Conservation (phyloP, 2,888 invertebrate genomes). For the Pterostichus niger region DNA sequence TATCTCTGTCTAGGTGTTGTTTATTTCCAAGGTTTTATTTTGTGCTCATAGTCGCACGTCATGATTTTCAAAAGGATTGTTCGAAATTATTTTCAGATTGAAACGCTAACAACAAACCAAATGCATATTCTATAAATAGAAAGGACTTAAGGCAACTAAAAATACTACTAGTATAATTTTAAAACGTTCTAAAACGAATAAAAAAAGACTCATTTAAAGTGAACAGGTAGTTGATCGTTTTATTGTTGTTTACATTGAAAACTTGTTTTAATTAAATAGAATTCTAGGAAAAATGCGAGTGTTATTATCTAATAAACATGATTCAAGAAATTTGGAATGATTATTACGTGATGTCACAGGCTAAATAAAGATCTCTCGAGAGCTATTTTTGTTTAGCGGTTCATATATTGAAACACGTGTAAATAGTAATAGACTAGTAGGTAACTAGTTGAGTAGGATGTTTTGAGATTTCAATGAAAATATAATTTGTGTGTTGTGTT, state of each 20-base stretch:
- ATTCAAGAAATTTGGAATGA: conserved; percentile 49
- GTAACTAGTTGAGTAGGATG: conserved; percentile 46
- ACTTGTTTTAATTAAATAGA: conserved; percentile 5
- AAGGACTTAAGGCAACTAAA: background rate
- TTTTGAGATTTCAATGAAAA: conserved; percentile 28
- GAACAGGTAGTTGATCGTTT: conserved; percentile 40
- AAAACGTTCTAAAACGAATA: background rate
- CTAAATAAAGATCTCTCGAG: conserved; percentile 51
- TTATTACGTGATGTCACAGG: conserved; percentile 46
- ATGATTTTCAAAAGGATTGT: conserved; percentile 47
- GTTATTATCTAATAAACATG: conserved; percentile 8
- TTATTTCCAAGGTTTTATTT: conserved; percentile 67
- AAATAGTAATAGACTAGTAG: conserved; percentile 55
- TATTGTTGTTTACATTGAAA: conserved; percentile 36
- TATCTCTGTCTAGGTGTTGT: conserved; percentile 67
- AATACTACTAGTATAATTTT: conserved; percentile 19
- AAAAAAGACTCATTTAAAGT: conserved; percentile 1
- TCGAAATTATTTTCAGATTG: conserved; percentile 25
- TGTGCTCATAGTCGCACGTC: conserved; percentile 58
- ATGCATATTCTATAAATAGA: conserved; percentile 33
- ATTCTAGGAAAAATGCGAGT: conserved; percentile 14
- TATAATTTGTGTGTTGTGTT: conserved; percentile 25
- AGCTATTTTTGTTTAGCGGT: conserved; percentile 48
- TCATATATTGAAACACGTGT: conserved; percentile 53
- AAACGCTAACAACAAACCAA: conserved; percentile 25